phyloP scores from a whole-genome alignment of 2,888 invertebrate species.

The Pantelozetes paolii region DNA sequence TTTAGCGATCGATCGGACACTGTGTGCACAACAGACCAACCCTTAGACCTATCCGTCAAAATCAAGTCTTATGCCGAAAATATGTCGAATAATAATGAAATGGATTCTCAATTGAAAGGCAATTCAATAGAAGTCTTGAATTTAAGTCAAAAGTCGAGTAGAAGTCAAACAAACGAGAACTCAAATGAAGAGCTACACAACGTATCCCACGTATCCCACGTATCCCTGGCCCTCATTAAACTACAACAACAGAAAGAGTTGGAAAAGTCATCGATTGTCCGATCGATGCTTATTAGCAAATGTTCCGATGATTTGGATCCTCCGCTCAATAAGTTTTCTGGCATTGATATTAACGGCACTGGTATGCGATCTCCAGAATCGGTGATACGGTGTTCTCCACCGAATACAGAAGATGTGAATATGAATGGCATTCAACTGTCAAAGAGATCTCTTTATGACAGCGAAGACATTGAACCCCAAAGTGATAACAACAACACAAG shows the following conservation, averaged over 20 bases:
- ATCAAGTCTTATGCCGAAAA: conserved; percentile 62
- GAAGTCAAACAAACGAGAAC: conserved; percentile 27
- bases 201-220: neutral
- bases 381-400: neutral
- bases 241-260: conserved; percentile 36
- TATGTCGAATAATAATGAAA: neutral
- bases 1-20: conserved; percentile 19
- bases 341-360: neutral
- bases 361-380: neutral
- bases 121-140: conserved; percentile 66
- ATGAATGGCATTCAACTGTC: neutral
- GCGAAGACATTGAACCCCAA: conserved; percentile 27
- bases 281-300: conserved; percentile 22
- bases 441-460: conserved; percentile 21
- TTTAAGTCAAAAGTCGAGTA: conserved; percentile 62
- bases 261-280: conserved; percentile 25
- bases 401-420: neutral
- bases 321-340: neutral
- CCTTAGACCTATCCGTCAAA: conserved; percentile 83
- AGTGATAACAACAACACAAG: conserved; percentile 30
- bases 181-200: conserved; percentile 34
- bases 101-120: neutral
- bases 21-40: conserved; percentile 62
- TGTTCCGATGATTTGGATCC: neutral
- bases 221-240: conserved; percentile 38